phyloP scores from a whole-genome alignment of 23 tunicate species.

The Trididemnum clinides region DNA sequence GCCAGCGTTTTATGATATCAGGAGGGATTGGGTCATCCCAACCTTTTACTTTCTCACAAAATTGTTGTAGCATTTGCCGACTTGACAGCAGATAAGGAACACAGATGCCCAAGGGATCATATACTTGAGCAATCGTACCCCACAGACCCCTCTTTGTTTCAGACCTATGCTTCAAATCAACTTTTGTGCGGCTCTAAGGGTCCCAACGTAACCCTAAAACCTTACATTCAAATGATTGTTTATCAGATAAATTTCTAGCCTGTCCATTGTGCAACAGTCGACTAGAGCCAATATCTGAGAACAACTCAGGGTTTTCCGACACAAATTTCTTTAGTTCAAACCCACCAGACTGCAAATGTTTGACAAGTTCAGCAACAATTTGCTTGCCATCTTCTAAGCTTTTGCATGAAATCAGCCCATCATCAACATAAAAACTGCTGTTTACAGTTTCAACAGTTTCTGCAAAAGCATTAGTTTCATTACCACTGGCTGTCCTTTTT shows the following conservation, averaged over 20 bases:
- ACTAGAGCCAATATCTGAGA: not conserved
- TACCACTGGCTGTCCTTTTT: not conserved
- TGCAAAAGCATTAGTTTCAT: not conserved
- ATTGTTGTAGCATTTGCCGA: not conserved
- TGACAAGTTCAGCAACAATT: not conserved
- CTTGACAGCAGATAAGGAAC: conserved; percentile 13
- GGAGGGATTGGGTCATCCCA: not conserved
- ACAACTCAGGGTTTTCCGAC: not conserved
- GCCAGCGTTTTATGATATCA: not conserved
- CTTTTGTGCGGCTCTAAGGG: not conserved
- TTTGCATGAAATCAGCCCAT: not conserved
- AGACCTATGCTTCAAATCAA: not conserved
- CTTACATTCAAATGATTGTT: not conserved
- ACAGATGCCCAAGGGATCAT: conserved; percentile 18
- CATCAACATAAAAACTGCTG: conserved; percentile 2
- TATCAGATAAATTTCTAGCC: not conserved
- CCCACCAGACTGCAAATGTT: not conserved
- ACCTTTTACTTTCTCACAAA: not conserved
- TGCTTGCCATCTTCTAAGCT: not conserved
- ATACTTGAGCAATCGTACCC: conserved; percentile 15
- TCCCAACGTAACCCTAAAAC: conserved; percentile 10
- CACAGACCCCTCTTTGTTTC: conserved; percentile 15
- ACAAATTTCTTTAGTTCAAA: conserved; percentile 22
- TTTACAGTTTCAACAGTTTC: not conserved
- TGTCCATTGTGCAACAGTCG: not conserved